Evolutionary conservation across 2,888 invertebrate species (phyloP).

Genomic region (Euzophera pinguis): DNA sequence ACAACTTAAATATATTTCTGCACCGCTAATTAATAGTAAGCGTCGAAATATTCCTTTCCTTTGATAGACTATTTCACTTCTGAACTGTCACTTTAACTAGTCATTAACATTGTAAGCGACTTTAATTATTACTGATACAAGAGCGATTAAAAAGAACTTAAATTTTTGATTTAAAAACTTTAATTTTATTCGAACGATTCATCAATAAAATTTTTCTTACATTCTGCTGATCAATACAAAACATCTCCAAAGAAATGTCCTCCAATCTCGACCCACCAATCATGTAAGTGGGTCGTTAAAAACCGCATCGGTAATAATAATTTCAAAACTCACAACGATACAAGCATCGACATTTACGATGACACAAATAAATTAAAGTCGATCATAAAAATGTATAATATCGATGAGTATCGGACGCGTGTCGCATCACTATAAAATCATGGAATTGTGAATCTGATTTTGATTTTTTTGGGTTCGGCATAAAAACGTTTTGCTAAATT

Average conservation of each 20-base stretch:
- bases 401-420: conserved; percentile 63
- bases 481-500: background rate
- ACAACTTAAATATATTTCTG: too few species aligned
- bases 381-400: conserved; percentile 61
- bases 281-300: conserved; percentile 65
- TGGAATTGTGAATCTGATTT: conserved; percentile 6
- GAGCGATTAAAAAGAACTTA: too few species aligned
- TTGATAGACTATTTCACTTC: too few species aligned
- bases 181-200: too few species aligned
- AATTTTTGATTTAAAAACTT: too few species aligned
- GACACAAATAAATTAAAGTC: conserved; percentile 69
- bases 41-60: too few species aligned
- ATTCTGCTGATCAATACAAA: background rate
- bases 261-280: conserved; percentile 35
- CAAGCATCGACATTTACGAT: conserved; percentile 67
- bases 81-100: too few species aligned
- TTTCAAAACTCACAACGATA: conserved; percentile 51
- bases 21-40: too few species aligned
- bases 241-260: conserved; percentile 1
- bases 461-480: conserved; percentile 20
- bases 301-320: conserved; percentile 62
- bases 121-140: too few species aligned
- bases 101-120: too few species aligned
- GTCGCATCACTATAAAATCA: conserved; percentile 57
- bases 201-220: background rate